Percentiles rank a stretch among this genome's conserved stretches.
phyloP scores from a whole-genome alignment of 1,140 invertebrate species.

The Camponotus floridanus region DNA sequence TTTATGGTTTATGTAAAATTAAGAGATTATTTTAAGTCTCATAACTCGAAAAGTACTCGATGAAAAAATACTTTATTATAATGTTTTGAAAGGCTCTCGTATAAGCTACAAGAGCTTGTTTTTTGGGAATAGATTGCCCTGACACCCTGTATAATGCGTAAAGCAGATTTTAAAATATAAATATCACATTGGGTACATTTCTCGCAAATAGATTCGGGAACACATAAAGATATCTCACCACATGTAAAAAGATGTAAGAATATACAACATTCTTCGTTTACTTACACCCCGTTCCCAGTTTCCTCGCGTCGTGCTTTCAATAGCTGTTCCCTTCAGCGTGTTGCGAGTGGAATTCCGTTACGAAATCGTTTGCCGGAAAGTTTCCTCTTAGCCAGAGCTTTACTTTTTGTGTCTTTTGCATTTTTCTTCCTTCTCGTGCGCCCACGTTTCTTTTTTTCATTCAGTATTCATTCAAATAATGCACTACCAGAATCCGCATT shows the following conservation, averaged over 20 bases:
- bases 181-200: background rate
- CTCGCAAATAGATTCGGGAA: background rate
- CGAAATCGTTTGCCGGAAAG: constrained; percentile 55
- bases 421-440: background rate
- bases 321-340: constrained; percentile 38
- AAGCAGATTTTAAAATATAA: background rate
- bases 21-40: no score
- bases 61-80: no score
- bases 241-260: constrained; percentile 47
- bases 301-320: constrained; percentile 46
- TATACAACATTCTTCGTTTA: constrained; percentile 51
- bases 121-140: no score
- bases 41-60: no score
- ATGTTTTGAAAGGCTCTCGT: no score
- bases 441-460: constrained; percentile 1
- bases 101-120: no score
- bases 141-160: no score
- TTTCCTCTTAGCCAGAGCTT: constrained; percentile 40
- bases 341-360: constrained; percentile 57
- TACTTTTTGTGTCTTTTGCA: constrained; percentile 4
- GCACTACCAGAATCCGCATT: constrained; percentile 36
- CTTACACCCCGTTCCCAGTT: constrained; percentile 21
- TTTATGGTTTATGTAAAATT: no score
- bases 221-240: constrained; percentile 16
- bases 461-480: constrained; percentile 47